Percentiles rank a stretch among this genome's conserved stretches.
These are phyloP conservation scores for Nomada hirtipes DNA, from an alignment of 2,888 invertebrate species.

Conservation along the genomic window DNA sequence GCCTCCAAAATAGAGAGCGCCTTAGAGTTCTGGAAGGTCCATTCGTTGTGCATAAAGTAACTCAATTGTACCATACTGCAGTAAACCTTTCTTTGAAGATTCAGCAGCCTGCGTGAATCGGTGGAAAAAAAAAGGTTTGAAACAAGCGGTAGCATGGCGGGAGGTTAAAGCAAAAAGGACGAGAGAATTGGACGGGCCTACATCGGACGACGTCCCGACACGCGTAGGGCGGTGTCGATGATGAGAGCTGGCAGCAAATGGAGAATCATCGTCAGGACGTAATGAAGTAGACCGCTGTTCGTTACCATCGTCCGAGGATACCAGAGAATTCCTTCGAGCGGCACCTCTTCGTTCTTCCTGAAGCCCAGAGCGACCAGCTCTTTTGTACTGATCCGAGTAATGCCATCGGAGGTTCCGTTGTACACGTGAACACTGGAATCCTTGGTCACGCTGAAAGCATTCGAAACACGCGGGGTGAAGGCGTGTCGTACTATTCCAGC, in stretches of 20 bases:
- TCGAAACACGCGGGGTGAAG: background rate
- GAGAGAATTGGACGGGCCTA: constrained; percentile 81
- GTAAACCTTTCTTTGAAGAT: constrained; percentile 92
- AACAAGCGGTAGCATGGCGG: background rate
- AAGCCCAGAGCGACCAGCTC: constrained; percentile 87
- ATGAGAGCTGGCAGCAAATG: constrained; percentile 93
- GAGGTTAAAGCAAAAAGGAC: no score
- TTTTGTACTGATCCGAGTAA: constrained; percentile 85
- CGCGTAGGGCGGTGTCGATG: constrained; percentile 88
- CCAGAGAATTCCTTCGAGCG: constrained; percentile 91
- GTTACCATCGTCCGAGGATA: constrained; percentile 87
- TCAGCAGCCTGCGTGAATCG: constrained; percentile 88
- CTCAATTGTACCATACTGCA: constrained; percentile 89
- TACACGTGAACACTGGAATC: constrained; percentile 87
- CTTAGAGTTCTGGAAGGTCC: constrained; percentile 90
- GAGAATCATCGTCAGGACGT: constrained; percentile 88
- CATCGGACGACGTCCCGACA: constrained; percentile 90
- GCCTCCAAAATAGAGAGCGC: constrained; percentile 71
- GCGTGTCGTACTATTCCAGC: no score
- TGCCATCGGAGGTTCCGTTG: constrained; percentile 91
- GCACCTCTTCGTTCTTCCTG: constrained; percentile 85
- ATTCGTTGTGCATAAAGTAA: constrained; percentile 91
- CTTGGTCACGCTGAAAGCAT: constrained; percentile 70
- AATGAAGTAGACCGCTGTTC: constrained; percentile 87
- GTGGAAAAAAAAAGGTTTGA: background rate